Base-by-base conservation (phyloP, 2,888 invertebrate genomes). In the Notodonta ziczac region DNA sequence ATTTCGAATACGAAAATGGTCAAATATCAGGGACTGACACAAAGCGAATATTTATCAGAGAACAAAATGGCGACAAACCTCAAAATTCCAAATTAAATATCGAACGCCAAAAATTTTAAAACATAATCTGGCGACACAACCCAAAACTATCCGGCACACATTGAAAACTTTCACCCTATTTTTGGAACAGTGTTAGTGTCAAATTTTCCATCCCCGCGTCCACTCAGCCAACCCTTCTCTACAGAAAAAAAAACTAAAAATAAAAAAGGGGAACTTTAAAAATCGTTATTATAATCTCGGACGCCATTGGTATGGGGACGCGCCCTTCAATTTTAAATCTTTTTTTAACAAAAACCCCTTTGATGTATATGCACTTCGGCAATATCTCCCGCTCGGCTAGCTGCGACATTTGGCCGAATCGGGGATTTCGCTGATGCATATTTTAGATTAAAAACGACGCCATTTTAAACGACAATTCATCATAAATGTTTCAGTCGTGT, bases 241-340 rank as follows among this genome's bases (percentile, higher is more conserved):
- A 24, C 24, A 81, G 81, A 85, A 87, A 85, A 84, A 85, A 84
- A 84, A 85, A 86, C 80, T 81, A 84, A 88, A 90, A 89, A 86
- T 83, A 85, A 88, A 87, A 87, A 88, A 87, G 62, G 88, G 91
- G 92, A 90, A 90, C 87, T 88, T 88, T 90, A 89, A 92, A 92
- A 93, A 93, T 92, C 92, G 92, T 93, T 93, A 93, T 92, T 92
- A 93, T 93, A 93, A 93, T 92, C 92, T 93, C 89, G 93, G 91
- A 89, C 90, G 92, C 91, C 90, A 91, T 92, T 90, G 89, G 86
- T 75, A 76, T 85, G 84, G 91, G 91, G 91, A 91, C 88, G 90
- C 91, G 91, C 93, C 93, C 93, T 93, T 87, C 91, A 88, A 90
- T 88, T 90, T 92, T 89, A 89, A 91, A 90, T 88, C 84, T 88